Evolutionary conservation across 2,797 vertebrate species (phyloP), one percentile per base, ranked within the genome.

Genomic region (Bufotes viridis): DNA sequence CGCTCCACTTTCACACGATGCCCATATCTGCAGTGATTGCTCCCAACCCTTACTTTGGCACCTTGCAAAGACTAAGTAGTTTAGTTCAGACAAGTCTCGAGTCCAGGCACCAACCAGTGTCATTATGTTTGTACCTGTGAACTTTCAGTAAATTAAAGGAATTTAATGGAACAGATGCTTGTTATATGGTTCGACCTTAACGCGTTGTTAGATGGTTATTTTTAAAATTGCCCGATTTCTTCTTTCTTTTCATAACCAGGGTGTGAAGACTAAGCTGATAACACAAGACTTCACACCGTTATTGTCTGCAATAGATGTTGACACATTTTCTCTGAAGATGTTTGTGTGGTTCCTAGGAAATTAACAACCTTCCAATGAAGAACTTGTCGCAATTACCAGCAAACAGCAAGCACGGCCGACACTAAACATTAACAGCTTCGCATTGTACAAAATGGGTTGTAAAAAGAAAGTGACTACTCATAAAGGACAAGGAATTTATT

Each of bases 291-390:
- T 85, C 70, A 63, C 83, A 63, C 83, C 22, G 70, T 76, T 61
- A 49, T 22, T 29, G 70, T 76, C 70, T 55, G 14, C 63, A 15
- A 51, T 58, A 42, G 84, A 53, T 79, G 51, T 69, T 86, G 34
- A 67, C 84, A 86, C 61, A 12, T 86, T 51, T 67, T 63, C 75
- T 20, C 13, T 29, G 65, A 86, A 9, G 42, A 34, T 78, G 60
- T 79, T n/a, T 86, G 49, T 79, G 24, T 42, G 26, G n/a, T 69
- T 65, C n/a, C 18, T 81, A 24, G 9, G 26, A 61, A n/a, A 79
- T 87, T 61, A 58, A 74, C 85, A 81, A 17, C 63, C n/a, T 53
- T 79, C 18, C 78, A 42, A 87, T n/a, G 53, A 80, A 42, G 69
- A 58, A 87, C 17, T 57, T 80, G 63, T 63, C 51, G 17, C 51